Evolutionary conservation across 2,888 invertebrate species (phyloP).

Genomic region (Drosophila macrospina): DNA sequence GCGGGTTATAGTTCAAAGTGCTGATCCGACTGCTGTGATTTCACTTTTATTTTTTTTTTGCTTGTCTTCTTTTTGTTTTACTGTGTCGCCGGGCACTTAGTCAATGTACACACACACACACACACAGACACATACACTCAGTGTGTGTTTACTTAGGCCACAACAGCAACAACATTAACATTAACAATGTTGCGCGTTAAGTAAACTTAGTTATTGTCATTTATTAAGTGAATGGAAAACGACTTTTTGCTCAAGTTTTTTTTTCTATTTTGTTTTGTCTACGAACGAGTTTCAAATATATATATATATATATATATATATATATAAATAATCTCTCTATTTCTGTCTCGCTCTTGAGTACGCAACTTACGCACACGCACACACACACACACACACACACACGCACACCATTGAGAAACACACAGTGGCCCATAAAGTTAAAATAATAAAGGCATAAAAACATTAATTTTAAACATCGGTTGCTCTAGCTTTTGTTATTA

Average conservation of each 20-base stretch:
- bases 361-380: slow-evolving; percentile 57
- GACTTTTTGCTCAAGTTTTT: slow-evolving; percentile 51
- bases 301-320: no score
- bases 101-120: slow-evolving; percentile 31
- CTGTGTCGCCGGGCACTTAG: slow-evolving; percentile 43
- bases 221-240: slow-evolving; percentile 72
- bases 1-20: slow-evolving; percentile 53
- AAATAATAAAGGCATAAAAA: slow-evolving; percentile 34
- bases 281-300: slow-evolving; percentile 53
- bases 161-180: slow-evolving; percentile 30
- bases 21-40: slow-evolving; percentile 36
- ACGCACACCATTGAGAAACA: slow-evolving; percentile 4
- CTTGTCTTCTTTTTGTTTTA: slow-evolving; percentile 18
- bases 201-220: slow-evolving; percentile 71
- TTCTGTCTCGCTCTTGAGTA: slow-evolving; percentile 15
- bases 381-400: slow-evolving; percentile 28
- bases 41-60: slow-evolving; percentile 47
- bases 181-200: slow-evolving; percentile 41
- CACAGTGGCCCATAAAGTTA: slow-evolving; percentile 23
- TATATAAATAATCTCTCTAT: no score
- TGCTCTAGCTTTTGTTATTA: no score
- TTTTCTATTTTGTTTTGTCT: slow-evolving; percentile 14
- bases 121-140: slow-evolving; percentile 10
- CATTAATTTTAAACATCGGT: slow-evolving; percentile 32
- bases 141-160: slow-evolving; percentile 51